Conservation (phyloP, 1,140 invertebrate species). For the Danaus melanippus region DNA sequence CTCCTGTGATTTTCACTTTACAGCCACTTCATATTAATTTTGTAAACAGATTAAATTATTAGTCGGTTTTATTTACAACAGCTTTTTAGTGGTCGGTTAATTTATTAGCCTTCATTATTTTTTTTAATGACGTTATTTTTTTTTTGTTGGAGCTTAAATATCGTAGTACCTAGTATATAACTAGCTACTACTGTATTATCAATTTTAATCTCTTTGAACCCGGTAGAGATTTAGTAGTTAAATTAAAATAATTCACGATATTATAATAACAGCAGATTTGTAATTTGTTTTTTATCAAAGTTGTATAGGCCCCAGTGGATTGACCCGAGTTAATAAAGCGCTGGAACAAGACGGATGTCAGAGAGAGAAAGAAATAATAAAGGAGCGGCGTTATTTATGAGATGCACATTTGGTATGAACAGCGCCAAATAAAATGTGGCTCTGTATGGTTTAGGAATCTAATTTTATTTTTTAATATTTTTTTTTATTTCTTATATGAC, state of each 20-base stretch:
- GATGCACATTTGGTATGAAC: constrained; percentile 70
- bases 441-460: constrained; percentile 51
- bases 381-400: constrained; percentile 67
- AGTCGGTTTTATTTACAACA: background rate
- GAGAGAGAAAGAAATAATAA: constrained; percentile 52
- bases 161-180: too few species aligned
- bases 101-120: too few species aligned
- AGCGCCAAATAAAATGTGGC: constrained; percentile 64
- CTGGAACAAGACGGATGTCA: constrained; percentile 48
- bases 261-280: constrained; percentile 17
- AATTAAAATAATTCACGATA: background rate
- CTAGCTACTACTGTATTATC: too few species aligned
- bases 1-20: constrained; percentile 53
- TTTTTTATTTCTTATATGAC: background rate
- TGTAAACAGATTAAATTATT: constrained; percentile 46
- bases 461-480: constrained; percentile 25
- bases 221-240: too few species aligned
- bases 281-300: constrained; percentile 42
- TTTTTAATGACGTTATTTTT: too few species aligned
- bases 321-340: constrained; percentile 57
- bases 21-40: constrained; percentile 53
- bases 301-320: constrained; percentile 48
- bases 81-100: too few species aligned
- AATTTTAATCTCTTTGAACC: too few species aligned
- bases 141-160: too few species aligned